Conservation (phyloP, 2,113 vertebrate species). For the Sylvia atricapilla region DNA sequence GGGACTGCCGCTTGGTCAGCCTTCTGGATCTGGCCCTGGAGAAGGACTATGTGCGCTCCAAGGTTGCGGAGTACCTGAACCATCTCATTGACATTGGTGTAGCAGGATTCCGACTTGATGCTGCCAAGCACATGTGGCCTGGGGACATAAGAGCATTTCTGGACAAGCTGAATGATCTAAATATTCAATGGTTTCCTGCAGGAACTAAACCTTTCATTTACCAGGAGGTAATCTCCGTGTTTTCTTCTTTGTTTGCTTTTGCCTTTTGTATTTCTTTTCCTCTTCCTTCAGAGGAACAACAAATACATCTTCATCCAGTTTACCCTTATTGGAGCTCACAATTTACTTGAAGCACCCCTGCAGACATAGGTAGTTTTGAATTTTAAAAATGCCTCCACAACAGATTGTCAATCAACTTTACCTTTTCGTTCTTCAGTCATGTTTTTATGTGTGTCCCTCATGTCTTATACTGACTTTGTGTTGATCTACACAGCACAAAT, state of each 20-base stretch:
- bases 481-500: too few relatives aligned
- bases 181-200: background rate
- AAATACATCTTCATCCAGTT: background rate
- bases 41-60: conserved; percentile 85
- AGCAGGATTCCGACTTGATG: conserved; percentile 85
- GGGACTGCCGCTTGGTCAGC: conserved; percentile 78
- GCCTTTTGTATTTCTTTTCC: background rate
- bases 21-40: conserved; percentile 81
- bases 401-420: background rate
- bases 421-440: background rate
- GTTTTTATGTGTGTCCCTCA: background rate
- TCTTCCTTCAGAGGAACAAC: background rate
- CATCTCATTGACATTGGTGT: conserved; percentile 85
- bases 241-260: background rate
- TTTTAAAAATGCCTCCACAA: background rate
- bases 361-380: background rate
- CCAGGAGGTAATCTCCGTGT: background rate
- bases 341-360: background rate
- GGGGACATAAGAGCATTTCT: background rate
- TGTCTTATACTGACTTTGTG: background rate
- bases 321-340: background rate
- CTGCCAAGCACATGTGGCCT: conserved; percentile 15
- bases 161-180: background rate
- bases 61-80: conserved; percentile 79
- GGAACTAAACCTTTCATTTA: background rate